Percentiles rank a stretch among this genome's conserved stretches.
Evolutionary conservation across 2,113 vertebrate species (phyloP).

Genomic region (Apaloderma vittatum): DNA sequence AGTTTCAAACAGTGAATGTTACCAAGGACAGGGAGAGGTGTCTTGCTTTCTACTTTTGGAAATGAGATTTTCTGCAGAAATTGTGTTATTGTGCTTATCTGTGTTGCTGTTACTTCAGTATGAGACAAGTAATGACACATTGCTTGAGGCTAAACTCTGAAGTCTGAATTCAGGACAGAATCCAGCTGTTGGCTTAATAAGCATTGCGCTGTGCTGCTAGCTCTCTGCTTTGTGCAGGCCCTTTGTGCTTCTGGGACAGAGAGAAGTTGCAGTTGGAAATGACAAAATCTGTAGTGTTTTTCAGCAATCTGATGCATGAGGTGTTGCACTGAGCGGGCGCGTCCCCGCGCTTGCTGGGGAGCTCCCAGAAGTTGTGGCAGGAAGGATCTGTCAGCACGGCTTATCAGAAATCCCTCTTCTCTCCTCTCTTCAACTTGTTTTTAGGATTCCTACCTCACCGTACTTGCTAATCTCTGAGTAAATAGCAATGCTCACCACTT

Average conservation of each 20-base stretch:
- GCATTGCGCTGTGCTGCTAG: not conserved
- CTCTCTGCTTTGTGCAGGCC: not conserved
- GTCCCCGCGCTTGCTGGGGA: not conserved
- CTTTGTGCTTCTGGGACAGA: not conserved
- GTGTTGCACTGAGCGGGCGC: not conserved
- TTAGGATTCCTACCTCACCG: not conserved
- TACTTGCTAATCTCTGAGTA: not conserved
- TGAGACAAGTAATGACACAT: not conserved
- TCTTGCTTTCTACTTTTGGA: not conserved
- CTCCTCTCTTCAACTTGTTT: not conserved
- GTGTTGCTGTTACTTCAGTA: not conserved
- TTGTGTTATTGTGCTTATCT: not conserved
- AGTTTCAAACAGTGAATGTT: not conserved
- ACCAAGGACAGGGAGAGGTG: fast-evolving
- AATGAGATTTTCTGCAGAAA: slow-evolving; percentile 35
- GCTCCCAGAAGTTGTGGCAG: not conserved
- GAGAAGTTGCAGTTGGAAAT: not conserved
- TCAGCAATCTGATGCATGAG: not conserved
- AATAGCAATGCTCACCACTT: not conserved
- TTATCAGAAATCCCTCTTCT: not conserved
- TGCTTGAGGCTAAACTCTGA: slow-evolving; percentile 9
- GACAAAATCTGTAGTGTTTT: not conserved
- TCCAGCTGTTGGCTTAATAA: not conserved
- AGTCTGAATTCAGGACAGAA: not conserved
- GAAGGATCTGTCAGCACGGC: not conserved